These are phyloP conservation scores for Anseranas semipalmata DNA, from an alignment of 2,113 vertebrate species.

Conservation along the genomic window DNA sequence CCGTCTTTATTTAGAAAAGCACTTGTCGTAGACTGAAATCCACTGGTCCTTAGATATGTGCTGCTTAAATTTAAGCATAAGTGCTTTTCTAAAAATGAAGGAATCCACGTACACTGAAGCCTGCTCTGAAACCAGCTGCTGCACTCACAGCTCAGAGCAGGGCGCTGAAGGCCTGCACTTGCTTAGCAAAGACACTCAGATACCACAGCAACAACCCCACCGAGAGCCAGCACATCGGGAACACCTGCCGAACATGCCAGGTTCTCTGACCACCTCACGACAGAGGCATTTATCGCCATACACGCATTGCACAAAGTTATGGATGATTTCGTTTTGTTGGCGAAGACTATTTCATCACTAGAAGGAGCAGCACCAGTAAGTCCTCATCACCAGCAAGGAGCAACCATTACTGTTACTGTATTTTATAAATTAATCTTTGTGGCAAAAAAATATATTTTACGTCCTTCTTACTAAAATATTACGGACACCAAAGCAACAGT, in stretches of 20 bases:
- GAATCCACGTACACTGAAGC: fast-evolving
- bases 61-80: neutral
- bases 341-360: neutral
- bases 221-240: neutral
- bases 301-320: fast-evolving
- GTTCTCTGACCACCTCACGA: fast-evolving
- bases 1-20: neutral
- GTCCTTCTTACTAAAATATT: neutral
- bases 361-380: neutral
- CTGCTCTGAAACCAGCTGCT: neutral
- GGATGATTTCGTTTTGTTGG: fast-evolving
- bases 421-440: neutral
- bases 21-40: neutral
- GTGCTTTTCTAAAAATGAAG: neutral
- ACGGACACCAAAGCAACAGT: neutral
- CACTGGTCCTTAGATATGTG: fast-evolving
- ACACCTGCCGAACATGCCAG: neutral
- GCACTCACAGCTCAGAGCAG: fast-evolving
- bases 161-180: neutral
- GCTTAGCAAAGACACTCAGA: neutral
- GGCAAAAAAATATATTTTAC: too few relatives aligned
- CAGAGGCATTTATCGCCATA: fast-evolving
- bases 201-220: fast-evolving
- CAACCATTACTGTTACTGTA: neutral
- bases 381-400: neutral